Base-by-base conservation (phyloP, 2,797 vertebrate genomes). In the Erethizon dorsatum region DNA sequence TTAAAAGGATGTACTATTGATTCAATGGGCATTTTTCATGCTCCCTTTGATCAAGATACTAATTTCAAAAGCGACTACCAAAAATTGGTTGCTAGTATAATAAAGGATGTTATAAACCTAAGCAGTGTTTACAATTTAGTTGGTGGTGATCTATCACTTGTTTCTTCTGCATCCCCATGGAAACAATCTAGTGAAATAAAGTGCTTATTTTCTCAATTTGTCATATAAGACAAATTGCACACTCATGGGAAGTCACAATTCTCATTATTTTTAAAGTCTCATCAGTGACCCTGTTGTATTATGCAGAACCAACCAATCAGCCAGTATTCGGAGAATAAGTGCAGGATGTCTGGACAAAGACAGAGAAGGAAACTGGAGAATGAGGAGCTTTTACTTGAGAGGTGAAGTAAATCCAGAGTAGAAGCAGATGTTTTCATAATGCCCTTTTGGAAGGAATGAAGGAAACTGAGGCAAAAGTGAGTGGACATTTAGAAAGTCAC, bases 221-320 rank as follows among this genome's bases (percentile, higher is more conserved):
- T 91, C 91, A 85, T 37, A 33, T 73, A 50, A 67, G 79, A 92
- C n/a, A n/a, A n/a, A n/a, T n/a, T 71, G 63, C 65, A 31, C 45
- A 82, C 87, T 95, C 93, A 1, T 2, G 0, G 94, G 89, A 96
- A 96, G 54, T 82, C 93, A 90, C 52, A 87, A 50, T 82, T 96
- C 97, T 97, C 96, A 97, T 97, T 96, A 94, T 77, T 94, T 96
- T 97, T 97, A 78, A 93, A 97, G 88, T 86, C 86, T 86, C 95
- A 85, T 97, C 91, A 91, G 89, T 91, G 93, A 93, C 86, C 71
- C 65, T 96, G 96, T 94, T 92, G 80, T 83, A 97, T 96, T 97
- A 96, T 96, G 83, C 88, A 97, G 90, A 94, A 83, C 73, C 22
- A 94, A 93, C 61, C 83, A 87, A 94, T 86, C 86, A 75, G 94